These are phyloP conservation scores for Drosophila pseudoobscura DNA, from an alignment of 1,140 invertebrate species.

Conservation along the genomic window DNA sequence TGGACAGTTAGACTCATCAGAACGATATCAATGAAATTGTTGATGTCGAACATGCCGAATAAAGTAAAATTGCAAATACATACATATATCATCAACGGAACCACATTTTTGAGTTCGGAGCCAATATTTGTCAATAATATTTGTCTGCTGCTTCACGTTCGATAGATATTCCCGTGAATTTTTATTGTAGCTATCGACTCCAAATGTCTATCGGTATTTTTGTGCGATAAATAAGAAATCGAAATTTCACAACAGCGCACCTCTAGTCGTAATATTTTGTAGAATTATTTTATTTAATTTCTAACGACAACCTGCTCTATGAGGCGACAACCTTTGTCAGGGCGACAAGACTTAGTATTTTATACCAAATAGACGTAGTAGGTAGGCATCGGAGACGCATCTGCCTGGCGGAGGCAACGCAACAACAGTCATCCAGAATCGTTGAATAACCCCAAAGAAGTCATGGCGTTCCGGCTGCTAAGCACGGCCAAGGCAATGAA, in stretches of 20 bases:
- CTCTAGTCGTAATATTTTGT: conserved; percentile 55
- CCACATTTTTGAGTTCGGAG: too few relatives aligned
- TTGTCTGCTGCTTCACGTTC: too few relatives aligned
- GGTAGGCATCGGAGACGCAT: conserved; percentile 8
- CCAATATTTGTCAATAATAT: too few relatives aligned
- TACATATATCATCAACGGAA: too few relatives aligned
- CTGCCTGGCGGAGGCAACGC: neutral
- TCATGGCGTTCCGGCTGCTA: conserved; percentile 75
- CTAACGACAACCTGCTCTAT: conserved; percentile 32
- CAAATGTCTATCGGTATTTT: too few relatives aligned
- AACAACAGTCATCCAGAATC: conserved; percentile 41
- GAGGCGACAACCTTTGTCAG: conserved; percentile 36
- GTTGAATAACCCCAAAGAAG: conserved; percentile 66
- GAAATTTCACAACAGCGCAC: conserved; percentile 72
- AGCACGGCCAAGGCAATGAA: conserved; percentile 68
- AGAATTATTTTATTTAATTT: conserved; percentile 32
- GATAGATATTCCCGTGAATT: too few relatives aligned
- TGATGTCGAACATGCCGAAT: too few relatives aligned
- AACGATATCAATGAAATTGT: too few relatives aligned
- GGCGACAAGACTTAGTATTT: conserved; percentile 19
- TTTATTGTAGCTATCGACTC: too few relatives aligned
- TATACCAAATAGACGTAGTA: conserved; percentile 51
- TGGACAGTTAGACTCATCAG: too few relatives aligned
- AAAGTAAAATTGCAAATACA: too few relatives aligned
- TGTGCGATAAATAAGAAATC: conserved; percentile 1